Evolutionary conservation across 1,140 invertebrate species (phyloP).

Genomic region (Stenopsyche tienmushanensis): DNA sequence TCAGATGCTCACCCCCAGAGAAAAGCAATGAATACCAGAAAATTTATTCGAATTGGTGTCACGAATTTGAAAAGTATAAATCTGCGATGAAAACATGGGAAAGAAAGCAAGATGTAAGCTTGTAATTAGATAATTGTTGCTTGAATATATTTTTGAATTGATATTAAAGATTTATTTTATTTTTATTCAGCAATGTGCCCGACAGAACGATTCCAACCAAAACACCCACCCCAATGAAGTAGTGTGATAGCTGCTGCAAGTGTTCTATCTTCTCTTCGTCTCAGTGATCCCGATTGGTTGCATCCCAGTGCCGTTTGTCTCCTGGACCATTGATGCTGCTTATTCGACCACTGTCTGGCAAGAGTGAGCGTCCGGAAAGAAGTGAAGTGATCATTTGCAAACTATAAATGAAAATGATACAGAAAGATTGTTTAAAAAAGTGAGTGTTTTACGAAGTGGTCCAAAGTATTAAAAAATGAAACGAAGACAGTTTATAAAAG

Average conservation of each 20-base stretch:
- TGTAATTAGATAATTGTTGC: not conserved
- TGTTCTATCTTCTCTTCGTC: slow-evolving; percentile 58
- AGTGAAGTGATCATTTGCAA: too few species aligned
- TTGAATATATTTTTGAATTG: not conserved
- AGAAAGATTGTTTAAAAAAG: not conserved
- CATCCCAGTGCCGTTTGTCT: slow-evolving; percentile 51
- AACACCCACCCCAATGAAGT: slow-evolving; percentile 56
- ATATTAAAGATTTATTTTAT: slow-evolving; percentile 26
- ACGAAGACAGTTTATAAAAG: not conserved
- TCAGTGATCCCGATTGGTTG: slow-evolving; percentile 53
- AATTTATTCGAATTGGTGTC: slow-evolving; percentile 95
- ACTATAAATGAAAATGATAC: not conserved
- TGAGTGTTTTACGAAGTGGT: slow-evolving; percentile 15
- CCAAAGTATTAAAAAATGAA: slow-evolving; percentile 18
- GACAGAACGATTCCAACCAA: slow-evolving; percentile 56
- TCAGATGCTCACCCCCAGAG: slow-evolving; percentile 78
- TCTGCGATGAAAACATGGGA: slow-evolving; percentile 94
- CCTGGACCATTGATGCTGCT: slow-evolving; percentile 26
- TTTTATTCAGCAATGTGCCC: slow-evolving; percentile 50
- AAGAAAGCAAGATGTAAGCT: slow-evolving; percentile 86
- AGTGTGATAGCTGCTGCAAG: slow-evolving; percentile 58
- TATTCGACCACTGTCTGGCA: slow-evolving; percentile 4
- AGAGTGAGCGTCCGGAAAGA: slow-evolving; percentile 49
- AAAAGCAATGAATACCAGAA: slow-evolving; percentile 92
- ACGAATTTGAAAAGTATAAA: slow-evolving; percentile 96